Conservation (phyloP, 23 tunicate genomes). For the Halocynthia aurantium region DNA sequence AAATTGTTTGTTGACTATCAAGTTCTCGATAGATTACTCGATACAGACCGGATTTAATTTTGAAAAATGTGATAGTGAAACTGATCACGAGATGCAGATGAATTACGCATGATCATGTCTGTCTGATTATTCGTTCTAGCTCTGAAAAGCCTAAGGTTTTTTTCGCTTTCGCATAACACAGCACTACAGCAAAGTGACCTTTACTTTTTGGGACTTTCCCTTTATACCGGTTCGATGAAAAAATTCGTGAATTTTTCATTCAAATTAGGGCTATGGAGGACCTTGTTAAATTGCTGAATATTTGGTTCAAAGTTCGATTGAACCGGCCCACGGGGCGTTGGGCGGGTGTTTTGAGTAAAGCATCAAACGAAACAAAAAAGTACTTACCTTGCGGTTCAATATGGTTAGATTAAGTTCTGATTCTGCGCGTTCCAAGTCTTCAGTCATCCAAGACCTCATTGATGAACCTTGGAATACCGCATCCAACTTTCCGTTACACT, state of each 20-base stretch:
- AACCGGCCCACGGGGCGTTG: too few species aligned
- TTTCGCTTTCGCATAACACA: too few species aligned
- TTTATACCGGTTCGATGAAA: not conserved
- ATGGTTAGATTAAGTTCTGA: not conserved
- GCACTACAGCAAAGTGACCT: too few species aligned
- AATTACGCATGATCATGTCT: too few species aligned
- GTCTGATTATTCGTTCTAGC: too few species aligned
- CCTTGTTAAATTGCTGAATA: not conserved
- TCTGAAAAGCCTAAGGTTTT: too few species aligned
- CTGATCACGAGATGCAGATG: too few species aligned
- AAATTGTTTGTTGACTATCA: too few species aligned
- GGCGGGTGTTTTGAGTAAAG: not conserved
- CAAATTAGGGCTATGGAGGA: not conserved
- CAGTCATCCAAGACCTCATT: not conserved
- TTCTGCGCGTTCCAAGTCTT: constrained; percentile 1
- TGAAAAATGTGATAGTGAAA: too few species aligned
- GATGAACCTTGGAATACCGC: not conserved
- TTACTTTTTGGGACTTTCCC: too few species aligned
- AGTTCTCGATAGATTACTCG: too few species aligned
- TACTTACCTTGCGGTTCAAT: not conserved
- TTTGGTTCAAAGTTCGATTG: not conserved
- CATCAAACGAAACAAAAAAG: not conserved
- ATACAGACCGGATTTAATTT: too few species aligned
- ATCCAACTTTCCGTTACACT: not conserved
- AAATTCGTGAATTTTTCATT: not conserved